These are phyloP conservation scores for Drosophila prolongata DNA, from an alignment of 2,888 invertebrate species.

Conservation along the genomic window DNA sequence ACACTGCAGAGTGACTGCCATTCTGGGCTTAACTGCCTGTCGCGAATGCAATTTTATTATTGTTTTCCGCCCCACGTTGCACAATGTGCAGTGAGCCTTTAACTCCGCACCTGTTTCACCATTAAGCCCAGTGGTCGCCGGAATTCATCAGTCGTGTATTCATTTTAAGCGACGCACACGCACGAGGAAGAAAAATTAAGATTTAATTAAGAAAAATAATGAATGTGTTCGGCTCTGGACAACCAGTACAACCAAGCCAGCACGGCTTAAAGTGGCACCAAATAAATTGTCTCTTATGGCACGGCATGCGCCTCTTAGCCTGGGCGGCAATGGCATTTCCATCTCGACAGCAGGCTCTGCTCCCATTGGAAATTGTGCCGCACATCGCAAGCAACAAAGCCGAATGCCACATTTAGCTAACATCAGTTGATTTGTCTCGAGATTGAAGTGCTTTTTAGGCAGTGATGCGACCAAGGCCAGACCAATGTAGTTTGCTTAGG, in stretches of 20 bases:
- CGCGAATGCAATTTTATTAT: conserved; percentile 57
- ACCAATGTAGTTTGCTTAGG: background rate
- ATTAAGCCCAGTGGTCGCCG: conserved; percentile 37
- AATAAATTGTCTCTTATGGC: conserved; percentile 57
- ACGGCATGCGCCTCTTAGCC: conserved; percentile 38
- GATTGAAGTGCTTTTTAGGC: conserved; percentile 17
- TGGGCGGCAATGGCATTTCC: conserved; percentile 35
- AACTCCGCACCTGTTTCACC: conserved; percentile 25
- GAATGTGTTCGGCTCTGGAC: conserved; percentile 55
- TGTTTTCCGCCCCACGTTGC: conserved; percentile 38
- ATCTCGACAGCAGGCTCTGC: conserved; percentile 29
- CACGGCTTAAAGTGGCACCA: conserved; percentile 25
- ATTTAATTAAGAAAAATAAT: conserved; percentile 77
- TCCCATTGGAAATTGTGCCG: conserved; percentile 2
- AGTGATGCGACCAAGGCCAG: conserved; percentile 5
- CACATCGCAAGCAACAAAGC: conserved; percentile 30
- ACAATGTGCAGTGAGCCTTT: conserved; percentile 17
- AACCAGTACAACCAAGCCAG: background rate
- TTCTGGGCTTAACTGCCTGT: conserved; percentile 26
- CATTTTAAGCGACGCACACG: conserved; percentile 33
- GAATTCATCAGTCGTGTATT: conserved; percentile 24
- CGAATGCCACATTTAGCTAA: conserved; percentile 61
- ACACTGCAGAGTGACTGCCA: conserved; percentile 26
- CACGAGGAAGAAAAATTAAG: conserved; percentile 50
- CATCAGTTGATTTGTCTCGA: conserved; percentile 53